These are phyloP conservation scores for Cassiopea xamachana DNA, from an alignment of 30 jellyfish, hydroid and myxozoan genomes.

Conservation along the genomic window DNA sequence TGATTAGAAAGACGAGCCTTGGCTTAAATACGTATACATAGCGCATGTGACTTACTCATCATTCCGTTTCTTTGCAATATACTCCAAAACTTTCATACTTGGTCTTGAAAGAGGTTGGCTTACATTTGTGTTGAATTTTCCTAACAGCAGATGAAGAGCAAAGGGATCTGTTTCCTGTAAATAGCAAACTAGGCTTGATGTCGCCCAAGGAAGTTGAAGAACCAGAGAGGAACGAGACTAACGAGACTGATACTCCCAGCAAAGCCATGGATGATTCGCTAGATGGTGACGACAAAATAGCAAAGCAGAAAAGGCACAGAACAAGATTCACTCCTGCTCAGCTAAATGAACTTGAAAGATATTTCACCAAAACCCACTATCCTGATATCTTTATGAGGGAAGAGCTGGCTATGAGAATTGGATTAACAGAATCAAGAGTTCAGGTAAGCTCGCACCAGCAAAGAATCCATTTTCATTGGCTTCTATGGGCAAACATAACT, in stretches of 20 bases:
- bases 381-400: slow-evolving; percentile 99
- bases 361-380: slow-evolving; percentile 96
- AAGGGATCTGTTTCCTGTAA: slow-evolving; percentile 60
- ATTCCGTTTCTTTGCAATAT: not conserved
- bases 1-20: slow-evolving; percentile 27
- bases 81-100: not conserved
- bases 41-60: not conserved
- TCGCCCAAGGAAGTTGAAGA: slow-evolving; percentile 53
- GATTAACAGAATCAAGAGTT: slow-evolving; percentile 96
- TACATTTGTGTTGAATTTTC: not conserved
- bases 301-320: slow-evolving; percentile 97
- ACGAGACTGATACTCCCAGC: slow-evolving; percentile 65
- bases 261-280: slow-evolving; percentile 62
- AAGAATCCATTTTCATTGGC: too few relatives aligned
- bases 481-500: too few relatives aligned
- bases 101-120: not conserved
- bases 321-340: slow-evolving; percentile 98
- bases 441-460: slow-evolving; percentile 67
- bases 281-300: slow-evolving; percentile 86
- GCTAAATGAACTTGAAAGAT: slow-evolving; percentile 93
- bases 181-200: slow-evolving; percentile 59
- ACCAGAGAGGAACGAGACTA: slow-evolving; percentile 50
- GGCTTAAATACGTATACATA: not conserved
- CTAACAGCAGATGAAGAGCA: slow-evolving; percentile 77
- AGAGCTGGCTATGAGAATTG: slow-evolving; percentile 98